These are phyloP conservation scores for Anomalospiza imberbis DNA, from an alignment of 2,797 vertebrate species.

Conservation along the genomic window DNA sequence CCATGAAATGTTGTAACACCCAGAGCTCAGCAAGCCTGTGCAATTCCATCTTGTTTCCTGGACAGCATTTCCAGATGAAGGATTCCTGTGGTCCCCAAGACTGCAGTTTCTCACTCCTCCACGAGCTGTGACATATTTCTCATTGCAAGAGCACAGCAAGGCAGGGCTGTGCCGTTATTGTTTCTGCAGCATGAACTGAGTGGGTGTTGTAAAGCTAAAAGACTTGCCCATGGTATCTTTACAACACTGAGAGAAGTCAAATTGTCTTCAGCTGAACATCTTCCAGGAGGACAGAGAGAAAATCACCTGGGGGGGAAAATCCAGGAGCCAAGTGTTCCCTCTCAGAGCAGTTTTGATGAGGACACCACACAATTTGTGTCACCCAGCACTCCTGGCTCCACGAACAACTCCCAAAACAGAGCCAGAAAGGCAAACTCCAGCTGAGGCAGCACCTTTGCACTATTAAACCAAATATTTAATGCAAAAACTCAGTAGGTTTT, in stretches of 20 bases:
- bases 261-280: not conserved
- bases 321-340: not conserved
- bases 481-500: not conserved
- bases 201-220: not conserved
- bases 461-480: conserved; percentile 19
- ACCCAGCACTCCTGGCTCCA: not conserved
- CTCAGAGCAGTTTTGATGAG: not conserved
- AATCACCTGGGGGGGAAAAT: not conserved
- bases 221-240: accelerated
- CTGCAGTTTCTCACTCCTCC: not conserved
- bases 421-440: not conserved
- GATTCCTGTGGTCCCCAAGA: not conserved
- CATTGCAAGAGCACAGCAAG: not conserved
- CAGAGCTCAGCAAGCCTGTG: not conserved
- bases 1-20: not conserved
- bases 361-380: not conserved
- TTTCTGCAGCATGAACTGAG: not conserved
- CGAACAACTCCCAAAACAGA: not conserved
- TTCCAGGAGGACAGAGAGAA: not conserved
- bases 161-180: not conserved
- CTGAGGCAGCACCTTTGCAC: not conserved
- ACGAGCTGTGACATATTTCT: accelerated
- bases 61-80: not conserved
- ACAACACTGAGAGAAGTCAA: not conserved
- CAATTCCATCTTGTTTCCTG: not conserved